Base-by-base conservation (phyloP, 2,888 invertebrate species). In the Polydrusus cervinus region DNA sequence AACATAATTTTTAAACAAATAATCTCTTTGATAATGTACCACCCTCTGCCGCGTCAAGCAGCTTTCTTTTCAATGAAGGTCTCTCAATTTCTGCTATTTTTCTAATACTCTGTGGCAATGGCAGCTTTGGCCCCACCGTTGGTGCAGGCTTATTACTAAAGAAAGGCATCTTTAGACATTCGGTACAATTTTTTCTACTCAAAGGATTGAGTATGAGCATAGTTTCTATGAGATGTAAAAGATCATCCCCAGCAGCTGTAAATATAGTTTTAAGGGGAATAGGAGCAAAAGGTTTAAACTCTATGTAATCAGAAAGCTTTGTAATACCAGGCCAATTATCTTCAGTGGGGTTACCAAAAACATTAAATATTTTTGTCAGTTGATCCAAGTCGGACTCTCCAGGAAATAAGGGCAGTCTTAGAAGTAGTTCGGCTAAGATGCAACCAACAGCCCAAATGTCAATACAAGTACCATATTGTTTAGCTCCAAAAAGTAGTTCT, bases 391-490 rank as follows among this genome's bases (percentile, higher is more conserved):
- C 99, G 0, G 97, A 95, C 82, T 99, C 99, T 7, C 99, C 99
- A 0, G 98, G 97, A 76, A 99, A 90, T 83, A 99, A 95, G 0
- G 99, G 99, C 3, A 94, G 93, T 78, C 97, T 89, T n/a, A 97
- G 88, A 62, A 97, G 87, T 18, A 99, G 89, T 87, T 99, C 99
- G 0, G 98, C 99, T 77, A 99, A 87, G 84, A 99, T 99, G 86
- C 99, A 99, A 3, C 99, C 99, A 11, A 98, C 92, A 3, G 99
- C 98, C 99, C 99, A 99, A 90, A 99, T 97, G 85, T 99, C 99
- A 14, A 99, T 95, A 1, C 97, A 97, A 11, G 95, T 95, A 13
- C 97, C 95, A 87, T 99, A 99, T 84, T 96, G 95, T 60, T 96
- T 91, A 0, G 99, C 97, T 18, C 99, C 99, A 88, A 95, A 98